phyloP scores from a whole-genome alignment of 2,113 vertebrate genomes.

The Microcebus jonahi region DNA sequence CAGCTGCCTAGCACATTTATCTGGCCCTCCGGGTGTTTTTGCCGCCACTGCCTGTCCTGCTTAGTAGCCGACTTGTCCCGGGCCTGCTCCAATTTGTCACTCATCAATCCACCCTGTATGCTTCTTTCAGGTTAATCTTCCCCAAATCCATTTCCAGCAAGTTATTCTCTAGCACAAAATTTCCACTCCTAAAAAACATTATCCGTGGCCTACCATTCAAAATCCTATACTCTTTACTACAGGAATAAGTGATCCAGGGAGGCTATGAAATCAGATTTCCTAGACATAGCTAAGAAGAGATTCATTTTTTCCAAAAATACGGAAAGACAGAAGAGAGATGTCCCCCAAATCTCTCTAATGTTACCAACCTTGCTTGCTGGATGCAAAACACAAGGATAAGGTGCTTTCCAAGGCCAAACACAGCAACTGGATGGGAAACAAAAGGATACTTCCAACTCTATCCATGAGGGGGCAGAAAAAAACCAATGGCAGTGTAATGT shows the following conservation, averaged over 20 bases:
- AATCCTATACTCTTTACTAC: background rate
- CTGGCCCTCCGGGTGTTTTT: too few relatives aligned
- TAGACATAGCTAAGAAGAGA: background rate
- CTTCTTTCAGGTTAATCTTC: background rate
- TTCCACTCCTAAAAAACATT: background rate
- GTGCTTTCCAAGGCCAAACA: background rate
- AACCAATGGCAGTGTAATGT: background rate
- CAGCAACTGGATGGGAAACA: background rate
- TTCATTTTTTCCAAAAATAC: background rate
- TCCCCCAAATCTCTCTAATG: background rate
- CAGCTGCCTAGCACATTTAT: too few relatives aligned
- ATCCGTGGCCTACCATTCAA: background rate
- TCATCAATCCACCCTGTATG: background rate
- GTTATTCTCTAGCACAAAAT: background rate
- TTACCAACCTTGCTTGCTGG: background rate
- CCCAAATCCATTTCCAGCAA: background rate
- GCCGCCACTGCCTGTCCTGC: too few relatives aligned
- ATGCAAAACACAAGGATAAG: background rate
- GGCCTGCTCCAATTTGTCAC: background rate
- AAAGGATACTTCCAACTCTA: background rate
- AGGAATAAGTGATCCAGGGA: background rate
- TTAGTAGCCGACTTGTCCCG: too few relatives aligned
- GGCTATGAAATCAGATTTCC: background rate
- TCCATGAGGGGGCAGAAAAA: constrained; percentile 42
- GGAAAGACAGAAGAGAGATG: background rate